Percentiles rank a stretch among this genome's conserved stretches.
These are phyloP conservation scores for Meliscaeva auricollis DNA, from an alignment of 2,888 invertebrate species.

Conservation along the genomic window DNA sequence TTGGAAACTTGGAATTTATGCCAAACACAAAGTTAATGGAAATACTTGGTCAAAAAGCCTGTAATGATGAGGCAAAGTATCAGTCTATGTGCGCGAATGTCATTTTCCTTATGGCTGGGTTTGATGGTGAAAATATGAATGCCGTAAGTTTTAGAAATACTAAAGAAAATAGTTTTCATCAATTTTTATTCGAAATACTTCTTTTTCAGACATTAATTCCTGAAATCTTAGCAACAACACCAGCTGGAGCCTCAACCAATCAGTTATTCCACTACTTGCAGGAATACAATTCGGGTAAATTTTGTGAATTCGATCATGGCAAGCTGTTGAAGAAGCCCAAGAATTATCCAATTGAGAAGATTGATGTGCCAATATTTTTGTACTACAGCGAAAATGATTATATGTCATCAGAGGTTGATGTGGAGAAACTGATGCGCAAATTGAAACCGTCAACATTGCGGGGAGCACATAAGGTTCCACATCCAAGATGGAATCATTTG, in stretches of 20 bases:
- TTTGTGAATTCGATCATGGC: constrained; percentile 79
- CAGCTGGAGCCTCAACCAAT: constrained; percentile 80
- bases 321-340: constrained; percentile 74
- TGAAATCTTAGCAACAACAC: constrained; percentile 60
- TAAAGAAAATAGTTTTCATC: too few species aligned
- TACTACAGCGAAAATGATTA: constrained; percentile 79
- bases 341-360: constrained; percentile 78
- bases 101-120: constrained; percentile 86
- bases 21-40: constrained; percentile 85
- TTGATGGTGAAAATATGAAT: constrained; percentile 84
- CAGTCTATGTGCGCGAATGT: constrained; percentile 87
- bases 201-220: constrained; percentile 16
- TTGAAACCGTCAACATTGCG: too few species aligned
- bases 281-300: constrained; percentile 78
- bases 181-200: constrained; percentile 55
- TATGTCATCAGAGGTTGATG: constrained; percentile 77
- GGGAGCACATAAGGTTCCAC: too few species aligned
- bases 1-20: constrained; percentile 85
- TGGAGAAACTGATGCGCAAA: too few species aligned
- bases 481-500: too few species aligned
- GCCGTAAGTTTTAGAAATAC: constrained; percentile 79
- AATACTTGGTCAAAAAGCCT: constrained; percentile 84
- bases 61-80: constrained; percentile 81
- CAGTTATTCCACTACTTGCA: constrained; percentile 81
- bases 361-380: constrained; percentile 77